Conservation (phyloP, 2,797 vertebrate genomes). For the Lepilemur septentrionalis region DNA sequence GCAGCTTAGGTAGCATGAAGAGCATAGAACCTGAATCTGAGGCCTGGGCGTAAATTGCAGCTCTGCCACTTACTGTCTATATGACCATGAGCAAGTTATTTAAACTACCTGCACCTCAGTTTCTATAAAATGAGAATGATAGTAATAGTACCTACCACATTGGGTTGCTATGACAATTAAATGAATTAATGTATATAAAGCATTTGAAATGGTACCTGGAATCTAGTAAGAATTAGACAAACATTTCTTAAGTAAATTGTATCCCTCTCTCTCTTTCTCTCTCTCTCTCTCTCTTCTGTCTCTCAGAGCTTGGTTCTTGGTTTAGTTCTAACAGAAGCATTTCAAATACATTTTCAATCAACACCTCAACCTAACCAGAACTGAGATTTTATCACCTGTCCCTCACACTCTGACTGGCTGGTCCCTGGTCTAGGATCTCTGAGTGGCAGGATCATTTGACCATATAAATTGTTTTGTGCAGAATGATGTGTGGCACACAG, state of each 20-base stretch:
- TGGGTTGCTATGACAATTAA: neutral
- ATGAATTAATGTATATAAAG: neutral
- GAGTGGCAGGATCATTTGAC: neutral
- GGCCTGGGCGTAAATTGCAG: neutral
- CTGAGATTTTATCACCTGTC: neutral
- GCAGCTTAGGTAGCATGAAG: neutral
- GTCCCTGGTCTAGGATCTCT: neutral
- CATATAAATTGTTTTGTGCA: neutral
- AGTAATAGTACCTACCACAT: neutral
- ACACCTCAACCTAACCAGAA: neutral
- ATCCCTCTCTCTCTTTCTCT: neutral
- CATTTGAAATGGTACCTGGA: neutral
- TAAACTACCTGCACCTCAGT: neutral
- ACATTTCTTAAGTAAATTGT: conserved; percentile 8
- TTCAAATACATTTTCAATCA: neutral
- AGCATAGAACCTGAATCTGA: neutral
- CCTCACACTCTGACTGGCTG: neutral
- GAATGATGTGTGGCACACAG: neutral
- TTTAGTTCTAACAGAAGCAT: neutral
- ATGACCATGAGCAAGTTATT: neutral
- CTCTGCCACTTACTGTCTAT: neutral
- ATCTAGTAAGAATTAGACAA: neutral
- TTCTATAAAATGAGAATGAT: neutral
- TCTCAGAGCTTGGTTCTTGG: neutral
- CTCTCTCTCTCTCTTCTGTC: neutral